Evolutionary conservation across 2,888 invertebrate species (phyloP).

Genomic region (Cryptops parisi): DNA sequence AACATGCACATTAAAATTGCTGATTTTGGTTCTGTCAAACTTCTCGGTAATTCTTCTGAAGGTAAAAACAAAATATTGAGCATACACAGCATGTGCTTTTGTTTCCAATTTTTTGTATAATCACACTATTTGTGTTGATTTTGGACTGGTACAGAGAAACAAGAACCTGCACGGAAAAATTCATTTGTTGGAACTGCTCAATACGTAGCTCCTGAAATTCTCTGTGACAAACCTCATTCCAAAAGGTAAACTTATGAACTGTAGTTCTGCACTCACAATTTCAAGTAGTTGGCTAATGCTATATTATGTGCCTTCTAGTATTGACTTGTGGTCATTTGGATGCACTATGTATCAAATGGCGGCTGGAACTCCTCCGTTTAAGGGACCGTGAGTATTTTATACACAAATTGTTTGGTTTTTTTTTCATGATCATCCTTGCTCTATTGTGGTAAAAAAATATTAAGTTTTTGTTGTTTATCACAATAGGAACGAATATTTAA

Average conservation of each 20-base stretch:
- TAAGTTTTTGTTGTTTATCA: slow-evolving; percentile 14
- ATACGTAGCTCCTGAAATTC: slow-evolving; percentile 93
- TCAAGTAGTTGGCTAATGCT: neutral
- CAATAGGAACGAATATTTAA: slow-evolving; percentile 74
- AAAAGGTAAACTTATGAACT: slow-evolving; percentile 19
- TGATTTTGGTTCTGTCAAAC: slow-evolving; percentile 94
- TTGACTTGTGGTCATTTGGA: slow-evolving; percentile 95
- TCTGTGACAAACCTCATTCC: slow-evolving; percentile 47
- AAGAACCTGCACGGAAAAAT: slow-evolving; percentile 20
- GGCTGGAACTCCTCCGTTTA: slow-evolving; percentile 80
- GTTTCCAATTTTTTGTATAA: neutral
- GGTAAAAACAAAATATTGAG: neutral
- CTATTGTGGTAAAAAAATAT: neutral
- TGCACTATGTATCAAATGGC: slow-evolving; percentile 97
- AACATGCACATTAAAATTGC: slow-evolving; percentile 93
- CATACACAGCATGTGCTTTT: neutral
- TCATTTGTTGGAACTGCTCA: slow-evolving; percentile 96
- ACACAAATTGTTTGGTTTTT: slow-evolving; percentile 1
- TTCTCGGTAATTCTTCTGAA: slow-evolving; percentile 36
- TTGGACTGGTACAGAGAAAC: slow-evolving; percentile 4
- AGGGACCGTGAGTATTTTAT: slow-evolving; percentile 42
- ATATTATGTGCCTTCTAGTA: slow-evolving; percentile 31
- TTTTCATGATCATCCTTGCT: neutral
- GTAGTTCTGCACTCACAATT: neutral
- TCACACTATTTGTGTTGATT: slow-evolving; percentile 1